phyloP scores from a whole-genome alignment of 2,113 vertebrate genomes.

The Rattus norvegicus region DNA sequence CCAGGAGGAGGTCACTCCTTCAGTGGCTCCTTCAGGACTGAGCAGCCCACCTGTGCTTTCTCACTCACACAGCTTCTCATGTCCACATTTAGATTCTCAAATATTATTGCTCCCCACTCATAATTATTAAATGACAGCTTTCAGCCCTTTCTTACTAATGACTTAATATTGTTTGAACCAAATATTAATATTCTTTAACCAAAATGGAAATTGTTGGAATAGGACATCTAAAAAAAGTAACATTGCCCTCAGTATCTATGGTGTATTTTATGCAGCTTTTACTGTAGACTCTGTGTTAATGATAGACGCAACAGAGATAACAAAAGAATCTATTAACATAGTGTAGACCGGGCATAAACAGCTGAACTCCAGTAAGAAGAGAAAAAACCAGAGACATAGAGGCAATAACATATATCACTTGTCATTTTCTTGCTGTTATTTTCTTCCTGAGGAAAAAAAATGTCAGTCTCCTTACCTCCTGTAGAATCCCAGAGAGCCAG shows the following conservation, averaged over 20 bases:
- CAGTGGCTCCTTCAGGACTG: neutral
- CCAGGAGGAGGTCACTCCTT: neutral
- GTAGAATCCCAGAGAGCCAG: neutral
- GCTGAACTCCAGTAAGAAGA: neutral
- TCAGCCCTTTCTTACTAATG: neutral
- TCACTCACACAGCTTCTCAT: neutral
- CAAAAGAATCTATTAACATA: neutral
- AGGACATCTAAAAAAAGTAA: neutral
- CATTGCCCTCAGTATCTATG: neutral
- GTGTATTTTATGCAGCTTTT: neutral
- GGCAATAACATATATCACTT: neutral
- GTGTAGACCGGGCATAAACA: neutral
- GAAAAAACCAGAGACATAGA: neutral
- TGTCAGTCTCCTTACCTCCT: neutral
- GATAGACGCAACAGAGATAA: neutral
- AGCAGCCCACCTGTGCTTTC: neutral
- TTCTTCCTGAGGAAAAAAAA: neutral
- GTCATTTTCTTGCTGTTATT: neutral
- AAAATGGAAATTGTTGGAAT: conserved; percentile 31
- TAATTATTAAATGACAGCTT: neutral
- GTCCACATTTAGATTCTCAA: neutral
- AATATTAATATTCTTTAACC: neutral
- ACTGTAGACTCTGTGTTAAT: neutral
- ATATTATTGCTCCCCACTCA: neutral
- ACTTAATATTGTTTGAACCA: neutral